Evolutionary conservation across 2,888 invertebrate species (phyloP).

Genomic region (Drosophila phalerata): DNA sequence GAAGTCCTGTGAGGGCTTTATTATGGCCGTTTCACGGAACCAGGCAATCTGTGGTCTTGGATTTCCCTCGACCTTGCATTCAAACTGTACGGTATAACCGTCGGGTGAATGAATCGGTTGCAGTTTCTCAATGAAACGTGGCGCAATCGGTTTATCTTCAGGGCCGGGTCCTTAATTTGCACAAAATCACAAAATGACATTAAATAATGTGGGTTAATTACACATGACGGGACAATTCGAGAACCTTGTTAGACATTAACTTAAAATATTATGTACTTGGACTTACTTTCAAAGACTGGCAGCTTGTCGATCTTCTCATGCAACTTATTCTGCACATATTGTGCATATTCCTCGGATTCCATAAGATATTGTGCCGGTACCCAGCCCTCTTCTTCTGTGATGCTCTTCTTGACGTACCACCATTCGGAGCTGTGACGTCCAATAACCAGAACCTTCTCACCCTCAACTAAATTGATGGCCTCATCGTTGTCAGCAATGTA

Average conservation of each 20-base stretch:
- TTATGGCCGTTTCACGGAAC: constrained; percentile 97
- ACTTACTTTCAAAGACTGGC: constrained; percentile 96
- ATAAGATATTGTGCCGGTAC: constrained; percentile 96
- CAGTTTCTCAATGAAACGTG: constrained; percentile 93
- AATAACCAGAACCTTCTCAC: constrained; percentile 93
- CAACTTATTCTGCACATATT: constrained; percentile 94
- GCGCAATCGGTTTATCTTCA: constrained; percentile 92
- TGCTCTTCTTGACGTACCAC: constrained; percentile 96
- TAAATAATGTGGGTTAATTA: constrained; percentile 51
- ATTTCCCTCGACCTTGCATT: constrained; percentile 97
- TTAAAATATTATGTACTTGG: neutral
- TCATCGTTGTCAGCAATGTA: constrained; percentile 95
- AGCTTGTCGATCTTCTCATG: constrained; percentile 96
- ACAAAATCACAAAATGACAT: constrained; percentile 63
- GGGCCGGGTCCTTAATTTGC: constrained; percentile 89
- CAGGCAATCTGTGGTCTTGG: constrained; percentile 98
- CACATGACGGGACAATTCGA: constrained; percentile 52
- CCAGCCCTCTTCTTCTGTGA: constrained; percentile 96
- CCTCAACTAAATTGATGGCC: constrained; percentile 95
- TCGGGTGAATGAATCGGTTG: constrained; percentile 94
- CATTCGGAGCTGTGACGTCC: constrained; percentile 94
- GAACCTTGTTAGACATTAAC: constrained; percentile 40
- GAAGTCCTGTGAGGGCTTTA: constrained; percentile 95
- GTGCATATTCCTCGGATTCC: constrained; percentile 92
- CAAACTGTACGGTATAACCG: constrained; percentile 97